Evolutionary conservation across 2,113 vertebrate genomes (phyloP).

Genomic region (Ellobius talpinus): DNA sequence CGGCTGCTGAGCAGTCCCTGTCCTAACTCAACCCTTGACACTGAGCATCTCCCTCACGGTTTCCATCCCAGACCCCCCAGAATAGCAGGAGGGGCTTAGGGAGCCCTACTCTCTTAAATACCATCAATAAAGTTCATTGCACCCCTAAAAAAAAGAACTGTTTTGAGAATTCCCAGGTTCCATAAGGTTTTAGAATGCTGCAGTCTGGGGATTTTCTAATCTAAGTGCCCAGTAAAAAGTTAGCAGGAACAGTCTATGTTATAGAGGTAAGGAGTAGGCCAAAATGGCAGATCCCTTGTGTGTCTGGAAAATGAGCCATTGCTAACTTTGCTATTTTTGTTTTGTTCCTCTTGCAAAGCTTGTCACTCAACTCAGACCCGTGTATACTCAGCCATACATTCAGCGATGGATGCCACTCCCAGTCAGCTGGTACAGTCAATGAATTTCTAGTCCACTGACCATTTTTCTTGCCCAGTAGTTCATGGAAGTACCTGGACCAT

Average conservation of each 20-base stretch:
- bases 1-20: no score
- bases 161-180: neutral
- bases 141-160: no score
- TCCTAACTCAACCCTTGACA: no score
- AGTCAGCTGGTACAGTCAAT: neutral
- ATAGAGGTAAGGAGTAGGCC: neutral
- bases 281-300: neutral
- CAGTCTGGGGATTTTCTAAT: neutral
- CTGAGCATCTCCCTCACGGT: no score
- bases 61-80: no score
- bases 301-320: neutral
- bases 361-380: neutral
- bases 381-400: neutral
- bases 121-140: no score
- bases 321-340: neutral
- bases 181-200: neutral
- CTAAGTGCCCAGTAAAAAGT: neutral
- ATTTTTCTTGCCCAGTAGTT: neutral
- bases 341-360: neutral
- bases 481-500: neutral
- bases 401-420: accelerated
- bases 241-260: neutral
- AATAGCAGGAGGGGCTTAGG: no score
- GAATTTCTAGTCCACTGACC: neutral
- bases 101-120: no score